Percentiles rank a stretch among this genome's conserved stretches.
Conservation (phyloP, 2,888 invertebrate genomes). For the Ligdia adustata region DNA sequence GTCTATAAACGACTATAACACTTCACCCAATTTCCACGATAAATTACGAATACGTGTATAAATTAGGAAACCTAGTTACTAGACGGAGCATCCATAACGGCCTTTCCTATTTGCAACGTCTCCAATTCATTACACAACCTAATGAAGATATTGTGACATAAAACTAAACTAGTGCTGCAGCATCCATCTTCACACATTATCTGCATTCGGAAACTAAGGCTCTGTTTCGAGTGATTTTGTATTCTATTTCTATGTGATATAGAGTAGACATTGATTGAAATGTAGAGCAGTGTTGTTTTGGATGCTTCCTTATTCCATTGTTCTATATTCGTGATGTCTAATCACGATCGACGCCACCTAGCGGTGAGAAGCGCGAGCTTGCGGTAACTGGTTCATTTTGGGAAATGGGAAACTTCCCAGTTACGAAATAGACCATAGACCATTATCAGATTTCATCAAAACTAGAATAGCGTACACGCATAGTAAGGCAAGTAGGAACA, state of each 20-base stretch:
- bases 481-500: too few relatives aligned
- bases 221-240: constrained; percentile 11
- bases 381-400: constrained; percentile 42
- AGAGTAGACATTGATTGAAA: constrained; percentile 17
- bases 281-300: constrained; percentile 28
- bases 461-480: too few relatives aligned
- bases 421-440: constrained; percentile 19
- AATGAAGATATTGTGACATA: constrained; percentile 47
- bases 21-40: constrained; percentile 26
- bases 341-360: constrained; percentile 53
- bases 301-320: constrained; percentile 60
- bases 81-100: constrained; percentile 23
- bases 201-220: constrained; percentile 10
- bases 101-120: constrained; percentile 42
- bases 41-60: constrained; percentile 11
- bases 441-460: too few relatives aligned
- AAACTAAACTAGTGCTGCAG: constrained; percentile 35
- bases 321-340: constrained; percentile 57
- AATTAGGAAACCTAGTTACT: constrained; percentile 16
- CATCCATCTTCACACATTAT: constrained; percentile 49
- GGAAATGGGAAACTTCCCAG: constrained; percentile 47
- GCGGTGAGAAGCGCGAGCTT: constrained; percentile 41
- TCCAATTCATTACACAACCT: constrained; percentile 41
- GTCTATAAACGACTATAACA: not conserved
- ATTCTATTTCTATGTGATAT: constrained; percentile 22